Base-by-base conservation (phyloP, 1,140 invertebrate genomes). In the Neuroterus valhalla region DNA sequence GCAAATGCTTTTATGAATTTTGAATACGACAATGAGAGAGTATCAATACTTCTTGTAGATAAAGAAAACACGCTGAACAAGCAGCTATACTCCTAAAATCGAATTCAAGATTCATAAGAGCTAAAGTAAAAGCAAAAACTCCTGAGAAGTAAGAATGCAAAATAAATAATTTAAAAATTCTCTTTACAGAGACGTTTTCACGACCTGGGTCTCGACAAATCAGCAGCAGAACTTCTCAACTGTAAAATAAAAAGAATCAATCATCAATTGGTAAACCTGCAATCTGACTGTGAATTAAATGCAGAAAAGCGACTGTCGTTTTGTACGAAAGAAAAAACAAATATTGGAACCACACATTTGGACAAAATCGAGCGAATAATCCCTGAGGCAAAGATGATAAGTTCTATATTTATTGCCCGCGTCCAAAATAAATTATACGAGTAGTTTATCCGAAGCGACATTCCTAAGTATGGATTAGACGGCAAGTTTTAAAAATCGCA, bases 121-220 rank as follows among this genome's bases (percentile, higher is more conserved):
- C 6, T 38, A 38, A 38, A 38, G 31, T 8, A 38, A 38, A 38
- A 38, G 6, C 31, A 38, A 38, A 8, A 38, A 38, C 6, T 1
- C 31, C 31, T n/a, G 1, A 8, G 31, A 38, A 38, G 6, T 8
- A 5, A 70, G 38, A 66, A 21, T 19, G 1, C 48, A 50, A 21
- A 46, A 21, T 50, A 50, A 19, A 50, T 19, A 21, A 68, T 87
- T 72, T 74, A 77, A 79, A 31, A 75, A 75, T 78, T 73, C 17
- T 71, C 70, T 78, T 93, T 92, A 48, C 92, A 97, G 96, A 90
- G 96, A 97, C 90, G 96, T 97, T 52, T 97, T 96, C 91, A 95
- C 94, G 82, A 95, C 94, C 42, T 97, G 96, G 96, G 96, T 97
- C 77, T 94, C 95, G 62, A 93, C 94, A 74, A 96, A 93, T 87